Conservation (phyloP, 2,113 vertebrate genomes). For the Entelurus aequoreus region DNA sequence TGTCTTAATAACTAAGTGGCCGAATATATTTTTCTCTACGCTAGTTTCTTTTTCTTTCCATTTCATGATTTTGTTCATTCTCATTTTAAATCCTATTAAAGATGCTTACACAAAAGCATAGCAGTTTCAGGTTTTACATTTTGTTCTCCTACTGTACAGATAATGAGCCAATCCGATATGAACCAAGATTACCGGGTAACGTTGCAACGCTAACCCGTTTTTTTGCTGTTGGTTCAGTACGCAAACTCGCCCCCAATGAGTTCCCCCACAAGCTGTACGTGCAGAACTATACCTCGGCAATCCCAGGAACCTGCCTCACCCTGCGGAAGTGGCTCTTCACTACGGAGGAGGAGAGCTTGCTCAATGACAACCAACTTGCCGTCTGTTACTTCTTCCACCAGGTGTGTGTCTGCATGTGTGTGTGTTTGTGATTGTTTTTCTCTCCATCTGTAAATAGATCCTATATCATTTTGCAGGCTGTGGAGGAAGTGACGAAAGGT, state of each 20-base stretch:
- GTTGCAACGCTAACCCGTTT: too few relatives aligned
- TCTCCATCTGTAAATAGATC: too few relatives aligned
- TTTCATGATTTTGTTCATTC: too few relatives aligned
- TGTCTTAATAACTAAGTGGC: too few relatives aligned
- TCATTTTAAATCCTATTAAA: too few relatives aligned
- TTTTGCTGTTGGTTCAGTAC: slow-evolving; percentile 65
- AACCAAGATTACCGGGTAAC: too few relatives aligned
- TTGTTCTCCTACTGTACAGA: too few relatives aligned
- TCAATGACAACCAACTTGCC: slow-evolving; percentile 89
- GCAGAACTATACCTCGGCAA: slow-evolving; percentile 94
- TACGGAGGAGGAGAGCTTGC: slow-evolving; percentile 85
- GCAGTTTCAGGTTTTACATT: too few relatives aligned
- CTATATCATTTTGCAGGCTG: slow-evolving; percentile 68
- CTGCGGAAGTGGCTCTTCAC: slow-evolving; percentile 96
- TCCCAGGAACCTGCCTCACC: slow-evolving; percentile 91
- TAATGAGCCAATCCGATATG: too few relatives aligned
- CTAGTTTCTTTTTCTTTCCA: too few relatives aligned
- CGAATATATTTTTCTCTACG: too few relatives aligned
- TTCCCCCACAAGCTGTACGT: slow-evolving; percentile 97
- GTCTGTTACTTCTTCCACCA: slow-evolving; percentile 94
- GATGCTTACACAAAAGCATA: too few relatives aligned
- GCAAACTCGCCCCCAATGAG: slow-evolving; percentile 93
- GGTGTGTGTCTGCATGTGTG: slow-evolving; percentile 50
- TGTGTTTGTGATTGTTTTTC: background rate
- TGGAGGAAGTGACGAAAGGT: slow-evolving; percentile 90